phyloP scores from a whole-genome alignment of 2,888 invertebrate species.

The Elmis aenea region DNA sequence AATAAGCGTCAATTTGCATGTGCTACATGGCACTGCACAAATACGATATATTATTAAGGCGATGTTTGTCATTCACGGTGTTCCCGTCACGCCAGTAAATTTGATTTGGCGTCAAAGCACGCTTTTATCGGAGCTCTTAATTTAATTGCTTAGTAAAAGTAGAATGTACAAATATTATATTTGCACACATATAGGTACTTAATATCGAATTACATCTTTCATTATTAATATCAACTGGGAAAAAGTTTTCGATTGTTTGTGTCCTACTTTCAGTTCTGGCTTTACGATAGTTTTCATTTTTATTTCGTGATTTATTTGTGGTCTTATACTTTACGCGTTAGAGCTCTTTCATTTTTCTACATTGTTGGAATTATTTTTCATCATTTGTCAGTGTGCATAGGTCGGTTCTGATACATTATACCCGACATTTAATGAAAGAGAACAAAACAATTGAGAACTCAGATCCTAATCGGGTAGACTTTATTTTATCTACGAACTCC shows the following conservation, averaged over 20 bases:
- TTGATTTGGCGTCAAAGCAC: conserved; percentile 8
- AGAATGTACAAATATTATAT: conserved; percentile 6
- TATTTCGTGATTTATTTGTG: conserved; percentile 10
- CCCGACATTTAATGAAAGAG: no score
- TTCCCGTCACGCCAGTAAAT: conserved; percentile 3
- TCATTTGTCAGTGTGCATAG: no score
- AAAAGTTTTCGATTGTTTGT: conserved; percentile 7
- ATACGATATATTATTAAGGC: no score
- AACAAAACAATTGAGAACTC: no score
- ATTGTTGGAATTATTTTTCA: no score
- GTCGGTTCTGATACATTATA: no score
- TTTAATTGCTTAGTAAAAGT: conserved; percentile 9
- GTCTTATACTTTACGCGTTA: conserved; percentile 5
- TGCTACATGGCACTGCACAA: no score
- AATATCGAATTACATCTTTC: no score
- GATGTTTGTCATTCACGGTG: conserved; percentile 4
- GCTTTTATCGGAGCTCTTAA: conserved; percentile 6
- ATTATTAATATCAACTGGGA: conserved; percentile 9
- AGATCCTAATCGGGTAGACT: no score
- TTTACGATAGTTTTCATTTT: conserved; percentile 8
- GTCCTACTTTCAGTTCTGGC: conserved; percentile 5
- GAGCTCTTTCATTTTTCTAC: conserved; percentile 1
- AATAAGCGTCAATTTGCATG: no score
- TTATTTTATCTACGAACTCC: no score
- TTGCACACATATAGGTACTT: conserved; percentile 1